phyloP scores from a whole-genome alignment of 1,140 invertebrate genomes.

The Trichonephila clavata region DNA sequence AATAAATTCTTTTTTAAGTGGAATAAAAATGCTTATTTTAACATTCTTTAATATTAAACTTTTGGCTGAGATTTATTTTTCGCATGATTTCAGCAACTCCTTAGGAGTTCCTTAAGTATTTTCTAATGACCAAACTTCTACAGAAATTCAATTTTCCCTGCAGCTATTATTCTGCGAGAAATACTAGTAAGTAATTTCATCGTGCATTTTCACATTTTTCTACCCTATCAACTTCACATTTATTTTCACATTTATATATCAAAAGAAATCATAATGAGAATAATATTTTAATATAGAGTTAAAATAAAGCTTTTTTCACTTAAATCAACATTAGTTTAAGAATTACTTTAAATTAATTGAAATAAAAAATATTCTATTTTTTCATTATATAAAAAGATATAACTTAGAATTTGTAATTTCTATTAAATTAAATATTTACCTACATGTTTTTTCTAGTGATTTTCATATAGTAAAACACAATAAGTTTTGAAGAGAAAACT shows the following conservation, averaged over 20 bases:
- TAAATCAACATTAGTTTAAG: neutral
- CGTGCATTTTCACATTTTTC: neutral
- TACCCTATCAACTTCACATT: neutral
- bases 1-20: slow-evolving; percentile 8
- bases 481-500: no score
- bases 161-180: neutral
- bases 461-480: no score
- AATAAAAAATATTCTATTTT: no score
- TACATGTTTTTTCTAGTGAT: no score
- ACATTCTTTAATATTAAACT: neutral
- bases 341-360: neutral
- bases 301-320: neutral
- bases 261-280: neutral
- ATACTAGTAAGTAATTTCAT: neutral
- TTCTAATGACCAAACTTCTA: neutral
- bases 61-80: neutral
- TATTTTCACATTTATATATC: neutral
- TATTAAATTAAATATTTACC: no score
- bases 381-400: no score
- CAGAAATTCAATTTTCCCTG: neutral
- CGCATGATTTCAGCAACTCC: neutral
- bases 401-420: no score
- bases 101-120: neutral
- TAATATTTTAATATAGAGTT: neutral
- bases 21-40: slow-evolving; percentile 2